These are phyloP conservation scores for Andrena cerasifolii DNA, from an alignment of 1,140 invertebrate genomes.

Conservation along the genomic window DNA sequence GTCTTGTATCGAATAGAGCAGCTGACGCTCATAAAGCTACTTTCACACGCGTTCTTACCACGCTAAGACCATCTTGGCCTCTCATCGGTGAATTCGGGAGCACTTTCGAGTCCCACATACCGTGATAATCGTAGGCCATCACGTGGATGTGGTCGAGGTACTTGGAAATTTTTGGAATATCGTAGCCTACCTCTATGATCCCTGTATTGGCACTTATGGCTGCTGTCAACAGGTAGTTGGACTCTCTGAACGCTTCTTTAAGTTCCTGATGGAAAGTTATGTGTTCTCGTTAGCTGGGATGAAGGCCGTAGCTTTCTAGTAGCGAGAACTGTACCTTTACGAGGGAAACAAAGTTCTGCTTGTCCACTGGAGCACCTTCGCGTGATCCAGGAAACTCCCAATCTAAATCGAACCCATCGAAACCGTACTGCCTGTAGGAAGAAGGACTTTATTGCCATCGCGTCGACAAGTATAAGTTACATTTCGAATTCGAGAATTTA, in stretches of 20 bases:
- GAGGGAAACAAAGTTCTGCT: slow-evolving; percentile 88
- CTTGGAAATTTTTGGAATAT: slow-evolving; percentile 87
- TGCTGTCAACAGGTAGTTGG: slow-evolving; percentile 86
- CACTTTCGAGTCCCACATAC: slow-evolving; percentile 89
- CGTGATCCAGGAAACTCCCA: slow-evolving; percentile 90
- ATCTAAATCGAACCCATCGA: slow-evolving; percentile 93
- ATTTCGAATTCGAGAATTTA: slow-evolving; percentile 69
- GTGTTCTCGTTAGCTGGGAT: neutral
- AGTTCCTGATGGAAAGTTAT: slow-evolving; percentile 82
- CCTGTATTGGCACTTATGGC: slow-evolving; percentile 89
- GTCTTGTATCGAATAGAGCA: neutral
- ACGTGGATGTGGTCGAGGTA: slow-evolving; percentile 93
- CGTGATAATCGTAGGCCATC: slow-evolving; percentile 96
- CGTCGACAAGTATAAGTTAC: neutral
- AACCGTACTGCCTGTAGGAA: slow-evolving; percentile 86
- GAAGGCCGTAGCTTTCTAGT: too few species aligned
- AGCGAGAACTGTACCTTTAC: slow-evolving; percentile 72
- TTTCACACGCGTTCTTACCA: slow-evolving; percentile 80
- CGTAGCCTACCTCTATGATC: slow-evolving; percentile 89
- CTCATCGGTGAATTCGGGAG: slow-evolving; percentile 88
- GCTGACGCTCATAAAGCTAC: neutral
- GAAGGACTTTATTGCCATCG: neutral
- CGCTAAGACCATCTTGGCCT: slow-evolving; percentile 82
- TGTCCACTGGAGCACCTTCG: slow-evolving; percentile 88
- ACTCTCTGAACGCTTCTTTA: slow-evolving; percentile 83